Evolutionary conservation across 2,888 invertebrate species (phyloP).

Genomic region (Cyrtodaria siliqua): DNA sequence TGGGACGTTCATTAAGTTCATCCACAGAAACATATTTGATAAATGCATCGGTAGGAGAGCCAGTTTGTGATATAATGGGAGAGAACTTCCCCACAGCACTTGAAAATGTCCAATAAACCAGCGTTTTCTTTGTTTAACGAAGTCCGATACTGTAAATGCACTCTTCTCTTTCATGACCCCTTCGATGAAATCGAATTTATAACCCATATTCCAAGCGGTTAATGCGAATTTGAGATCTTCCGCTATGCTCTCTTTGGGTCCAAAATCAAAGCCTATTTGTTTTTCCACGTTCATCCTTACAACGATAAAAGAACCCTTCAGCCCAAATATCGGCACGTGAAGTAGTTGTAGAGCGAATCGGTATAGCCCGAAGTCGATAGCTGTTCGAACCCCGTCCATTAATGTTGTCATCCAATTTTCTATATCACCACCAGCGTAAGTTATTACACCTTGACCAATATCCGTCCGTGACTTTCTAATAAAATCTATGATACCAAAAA

Average conservation of each 20-base stretch:
- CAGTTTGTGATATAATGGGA: slow-evolving; percentile 1
- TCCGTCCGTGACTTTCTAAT: slow-evolving; percentile 31
- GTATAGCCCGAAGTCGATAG: slow-evolving; percentile 43
- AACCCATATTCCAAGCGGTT: slow-evolving; percentile 41
- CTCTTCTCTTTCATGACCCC: slow-evolving; percentile 55
- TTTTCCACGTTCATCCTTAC: slow-evolving; percentile 37
- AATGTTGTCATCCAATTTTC: slow-evolving; percentile 54
- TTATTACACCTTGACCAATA: slow-evolving; percentile 56
- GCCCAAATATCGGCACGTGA: slow-evolving; percentile 42
- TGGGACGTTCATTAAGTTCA: slow-evolving; percentile 8
- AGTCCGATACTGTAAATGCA: slow-evolving; percentile 43
- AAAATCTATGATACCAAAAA: slow-evolving; percentile 49
- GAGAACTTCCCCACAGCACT: slow-evolving; percentile 15
- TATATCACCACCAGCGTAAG: slow-evolving; percentile 34
- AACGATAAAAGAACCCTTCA: slow-evolving; percentile 54
- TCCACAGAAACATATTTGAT: slow-evolving; percentile 12
- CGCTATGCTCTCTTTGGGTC: slow-evolving; percentile 53
- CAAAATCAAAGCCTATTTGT: slow-evolving; percentile 44
- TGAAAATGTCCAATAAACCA: slow-evolving; percentile 52
- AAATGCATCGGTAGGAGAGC: slow-evolving; percentile 7
- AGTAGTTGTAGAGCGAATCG: slow-evolving; percentile 36
- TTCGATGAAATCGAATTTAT: slow-evolving; percentile 43
- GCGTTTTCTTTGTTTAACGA: slow-evolving; percentile 4
- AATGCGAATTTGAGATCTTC: slow-evolving; percentile 54
- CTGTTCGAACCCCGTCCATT: slow-evolving; percentile 35